These are phyloP conservation scores for Molossus alvarezi DNA, from an alignment of 2,797 vertebrate genomes.

Conservation along the genomic window DNA sequence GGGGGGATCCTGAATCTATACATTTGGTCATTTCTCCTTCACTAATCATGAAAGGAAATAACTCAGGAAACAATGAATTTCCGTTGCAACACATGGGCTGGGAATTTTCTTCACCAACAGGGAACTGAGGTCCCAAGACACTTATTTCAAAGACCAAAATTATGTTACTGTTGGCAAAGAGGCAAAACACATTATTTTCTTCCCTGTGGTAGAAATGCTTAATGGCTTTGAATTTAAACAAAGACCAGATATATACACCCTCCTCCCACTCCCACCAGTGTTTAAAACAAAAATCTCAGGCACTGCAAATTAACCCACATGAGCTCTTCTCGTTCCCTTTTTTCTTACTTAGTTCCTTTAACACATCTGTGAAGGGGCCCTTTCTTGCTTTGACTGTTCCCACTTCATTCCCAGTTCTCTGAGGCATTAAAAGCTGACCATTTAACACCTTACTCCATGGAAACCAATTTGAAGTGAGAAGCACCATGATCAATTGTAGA, in stretches of 20 bases:
- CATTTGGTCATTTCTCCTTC: constrained; percentile 73
- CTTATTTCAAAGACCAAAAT: constrained; percentile 75
- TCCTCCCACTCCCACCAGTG: neutral
- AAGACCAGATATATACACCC: constrained; percentile 30
- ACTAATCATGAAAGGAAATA: constrained; percentile 82
- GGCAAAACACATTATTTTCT: constrained; percentile 41
- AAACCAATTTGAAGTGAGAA: neutral
- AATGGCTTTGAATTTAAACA: constrained; percentile 74
- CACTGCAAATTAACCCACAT: neutral
- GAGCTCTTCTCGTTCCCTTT: neutral
- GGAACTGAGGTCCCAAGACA: constrained; percentile 69
- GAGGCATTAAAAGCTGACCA: neutral
- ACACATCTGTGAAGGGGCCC: neutral
- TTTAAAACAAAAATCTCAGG: constrained; percentile 29
- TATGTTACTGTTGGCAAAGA: constrained; percentile 80
- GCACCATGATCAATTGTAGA: neutral
- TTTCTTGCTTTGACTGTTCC: neutral
- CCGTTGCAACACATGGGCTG: constrained; percentile 77
- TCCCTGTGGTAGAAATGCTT: constrained; percentile 55
- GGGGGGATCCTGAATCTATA: neutral
- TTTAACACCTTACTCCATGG: neutral
- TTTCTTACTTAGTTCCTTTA: neutral
- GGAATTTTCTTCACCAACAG: constrained; percentile 77
- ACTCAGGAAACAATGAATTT: constrained; percentile 83
- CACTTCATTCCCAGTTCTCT: neutral